A percentile compares a stretch with the other conserved stretches of the same genome.
Evolutionary conservation across 1,140 invertebrate species (phyloP).

Genomic region (Drosophila mojavensis): DNA sequence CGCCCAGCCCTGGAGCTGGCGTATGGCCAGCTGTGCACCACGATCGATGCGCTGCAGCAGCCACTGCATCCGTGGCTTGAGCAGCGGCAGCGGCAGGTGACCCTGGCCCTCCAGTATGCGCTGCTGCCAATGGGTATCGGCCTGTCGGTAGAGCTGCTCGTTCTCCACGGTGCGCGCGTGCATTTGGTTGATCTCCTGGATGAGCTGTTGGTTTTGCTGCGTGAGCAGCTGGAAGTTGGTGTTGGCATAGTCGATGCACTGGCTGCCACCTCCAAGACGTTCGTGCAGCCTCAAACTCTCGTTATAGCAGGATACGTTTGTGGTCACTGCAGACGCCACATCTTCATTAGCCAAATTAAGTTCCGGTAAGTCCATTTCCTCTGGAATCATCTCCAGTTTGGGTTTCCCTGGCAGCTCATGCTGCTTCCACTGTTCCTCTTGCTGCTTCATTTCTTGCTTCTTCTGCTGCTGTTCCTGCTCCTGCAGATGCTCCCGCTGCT

Average conservation of each 20-base stretch:
- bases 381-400: neutral
- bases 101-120: neutral
- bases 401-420: too few relatives aligned
- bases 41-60: constrained; percentile 9
- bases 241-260: too few relatives aligned
- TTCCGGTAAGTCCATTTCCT: neutral
- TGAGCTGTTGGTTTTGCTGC: constrained; percentile 21
- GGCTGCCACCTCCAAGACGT: neutral
- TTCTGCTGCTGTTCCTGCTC: neutral
- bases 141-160: constrained; percentile 4
- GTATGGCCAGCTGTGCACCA: constrained; percentile 27
- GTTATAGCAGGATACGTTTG: neutral
- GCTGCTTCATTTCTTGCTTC: neutral
- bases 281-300: neutral
- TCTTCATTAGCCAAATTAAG: neutral
- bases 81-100: neutral
- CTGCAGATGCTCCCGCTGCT: neutral
- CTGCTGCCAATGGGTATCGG: neutral
- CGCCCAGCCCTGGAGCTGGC: constrained; percentile 39
- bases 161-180: constrained; percentile 15
- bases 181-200: constrained; percentile 32
- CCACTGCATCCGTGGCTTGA: neutral
- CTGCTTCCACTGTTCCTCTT: neutral
- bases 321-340: neutral
- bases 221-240: neutral